Conservation (phyloP, 1,140 invertebrate genomes). For the Lithobius niger region DNA sequence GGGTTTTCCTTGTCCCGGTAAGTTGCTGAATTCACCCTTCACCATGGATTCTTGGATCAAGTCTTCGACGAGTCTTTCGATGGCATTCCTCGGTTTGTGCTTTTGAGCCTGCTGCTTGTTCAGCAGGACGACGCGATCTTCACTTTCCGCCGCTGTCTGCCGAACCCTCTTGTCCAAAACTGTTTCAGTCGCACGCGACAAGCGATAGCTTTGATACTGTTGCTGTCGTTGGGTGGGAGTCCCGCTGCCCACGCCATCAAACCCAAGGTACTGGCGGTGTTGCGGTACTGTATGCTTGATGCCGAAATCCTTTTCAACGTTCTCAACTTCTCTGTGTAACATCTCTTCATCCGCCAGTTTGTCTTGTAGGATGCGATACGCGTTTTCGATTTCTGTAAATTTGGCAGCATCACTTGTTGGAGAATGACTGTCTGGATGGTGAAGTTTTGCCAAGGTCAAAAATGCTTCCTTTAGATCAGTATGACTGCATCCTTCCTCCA, state of each 20-base stretch:
- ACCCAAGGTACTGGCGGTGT: constrained; percentile 69
- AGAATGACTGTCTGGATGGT: constrained; percentile 64
- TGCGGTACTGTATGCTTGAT: constrained; percentile 62
- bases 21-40: constrained; percentile 71
- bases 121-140: constrained; percentile 52
- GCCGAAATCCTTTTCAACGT: constrained; percentile 30
- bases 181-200: constrained; percentile 55
- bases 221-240: constrained; percentile 59
- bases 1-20: constrained; percentile 66
- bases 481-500: constrained; percentile 50
- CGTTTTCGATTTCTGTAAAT: constrained; percentile 50
- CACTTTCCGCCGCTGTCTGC: constrained; percentile 42
- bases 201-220: constrained; percentile 52
- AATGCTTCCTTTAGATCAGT: constrained; percentile 56
- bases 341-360: constrained; percentile 31
- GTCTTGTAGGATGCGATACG: constrained; percentile 38
- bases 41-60: constrained; percentile 79
- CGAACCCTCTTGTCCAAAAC: constrained; percentile 57
- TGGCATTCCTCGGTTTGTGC: constrained; percentile 66
- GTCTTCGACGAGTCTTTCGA: constrained; percentile 77
- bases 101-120: constrained; percentile 41
- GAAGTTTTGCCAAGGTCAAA: constrained; percentile 56
- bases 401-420: constrained; percentile 46
- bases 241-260: constrained; percentile 59
- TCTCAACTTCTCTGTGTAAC: constrained; percentile 29